These are phyloP conservation scores for Misgurnus mizolepis DNA, from an alignment of 2,113 vertebrate genomes.

Conservation along the genomic window DNA sequence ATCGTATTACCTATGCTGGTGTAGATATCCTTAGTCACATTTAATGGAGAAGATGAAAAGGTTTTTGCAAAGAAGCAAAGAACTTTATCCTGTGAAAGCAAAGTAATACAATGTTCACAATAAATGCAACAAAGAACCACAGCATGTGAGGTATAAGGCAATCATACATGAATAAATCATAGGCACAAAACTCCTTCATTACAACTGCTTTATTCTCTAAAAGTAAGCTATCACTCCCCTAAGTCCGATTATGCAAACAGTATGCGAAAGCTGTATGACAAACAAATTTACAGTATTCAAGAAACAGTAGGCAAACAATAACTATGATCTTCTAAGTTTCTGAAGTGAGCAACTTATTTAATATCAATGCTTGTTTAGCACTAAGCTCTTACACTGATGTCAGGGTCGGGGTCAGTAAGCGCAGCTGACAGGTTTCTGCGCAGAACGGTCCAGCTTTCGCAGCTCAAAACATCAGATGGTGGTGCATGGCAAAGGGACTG, in stretches of 20 bases:
- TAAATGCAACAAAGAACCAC: background rate
- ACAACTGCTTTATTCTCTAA: background rate
- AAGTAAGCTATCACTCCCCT: background rate
- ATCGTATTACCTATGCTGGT: slow-evolving; percentile 84
- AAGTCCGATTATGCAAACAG: too few species aligned
- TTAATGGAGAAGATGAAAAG: slow-evolving; percentile 89
- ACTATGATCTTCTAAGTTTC: background rate
- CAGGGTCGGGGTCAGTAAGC: slow-evolving; percentile 82
- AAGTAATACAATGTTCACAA: background rate
- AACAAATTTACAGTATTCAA: background rate
- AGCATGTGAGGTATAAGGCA: background rate
- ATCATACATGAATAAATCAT: background rate
- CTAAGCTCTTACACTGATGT: slow-evolving; percentile 81
- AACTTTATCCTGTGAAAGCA: slow-evolving; percentile 84
- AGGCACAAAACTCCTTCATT: background rate
- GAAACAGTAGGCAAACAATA: background rate
- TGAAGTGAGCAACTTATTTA: too few species aligned
- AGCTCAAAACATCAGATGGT: slow-evolving; percentile 87
- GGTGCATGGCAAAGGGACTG: slow-evolving; percentile 83
- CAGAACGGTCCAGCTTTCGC: slow-evolving; percentile 86
- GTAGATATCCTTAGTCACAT: slow-evolving; percentile 90
- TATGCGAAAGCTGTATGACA: too few species aligned
- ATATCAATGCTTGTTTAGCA: slow-evolving; percentile 1
- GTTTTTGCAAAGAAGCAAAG: slow-evolving; percentile 93
- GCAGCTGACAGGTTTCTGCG: slow-evolving; percentile 78